Conservation (phyloP, 2,113 vertebrate species). For the Lepisosteus osseus region DNA sequence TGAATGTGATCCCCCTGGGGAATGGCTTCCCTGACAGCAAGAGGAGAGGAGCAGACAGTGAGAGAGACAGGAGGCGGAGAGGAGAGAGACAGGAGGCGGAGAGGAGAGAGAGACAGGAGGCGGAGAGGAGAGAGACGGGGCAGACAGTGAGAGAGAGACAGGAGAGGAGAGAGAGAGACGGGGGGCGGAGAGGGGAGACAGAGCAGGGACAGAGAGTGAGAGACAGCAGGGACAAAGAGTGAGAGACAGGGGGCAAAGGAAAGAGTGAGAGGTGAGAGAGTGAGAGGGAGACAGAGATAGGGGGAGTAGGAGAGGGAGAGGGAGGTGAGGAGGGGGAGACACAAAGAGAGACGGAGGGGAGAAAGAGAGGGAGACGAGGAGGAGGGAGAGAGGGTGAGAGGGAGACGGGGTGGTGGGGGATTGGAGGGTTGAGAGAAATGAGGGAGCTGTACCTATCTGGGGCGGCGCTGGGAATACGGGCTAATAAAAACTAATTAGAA, state of each 20-base stretch:
- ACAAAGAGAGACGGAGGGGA: background rate
- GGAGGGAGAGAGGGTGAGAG: constrained; percentile 10
- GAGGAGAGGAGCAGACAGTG: constrained; percentile 28
- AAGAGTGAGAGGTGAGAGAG: constrained; percentile 36
- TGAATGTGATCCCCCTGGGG: constrained; percentile 67
- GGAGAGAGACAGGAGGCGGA: constrained; percentile 42
- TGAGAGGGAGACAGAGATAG: background rate
- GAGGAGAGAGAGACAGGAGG: constrained; percentile 42
- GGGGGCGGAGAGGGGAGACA: constrained; percentile 20
- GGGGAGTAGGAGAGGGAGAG: background rate
- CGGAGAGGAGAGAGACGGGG: background rate
- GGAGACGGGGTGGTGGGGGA: background rate
- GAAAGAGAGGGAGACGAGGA: background rate
- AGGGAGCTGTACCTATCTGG: no score
- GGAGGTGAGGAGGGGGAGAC: background rate
- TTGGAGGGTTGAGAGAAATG: constrained; percentile 18
- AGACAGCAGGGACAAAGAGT: constrained; percentile 6
- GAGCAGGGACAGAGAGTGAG: constrained; percentile 45
- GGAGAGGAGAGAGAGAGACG: no score
- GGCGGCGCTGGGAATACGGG: no score
- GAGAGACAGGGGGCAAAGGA: constrained; percentile 16
- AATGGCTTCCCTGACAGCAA: no score
- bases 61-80: constrained; percentile 26
- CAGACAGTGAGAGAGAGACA: background rate
- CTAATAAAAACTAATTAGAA: no score